A percentile compares a stretch with the other conserved stretches of the same genome.
Conservation (phyloP, 2,113 vertebrate species). For the Oceanites oceanicus region DNA sequence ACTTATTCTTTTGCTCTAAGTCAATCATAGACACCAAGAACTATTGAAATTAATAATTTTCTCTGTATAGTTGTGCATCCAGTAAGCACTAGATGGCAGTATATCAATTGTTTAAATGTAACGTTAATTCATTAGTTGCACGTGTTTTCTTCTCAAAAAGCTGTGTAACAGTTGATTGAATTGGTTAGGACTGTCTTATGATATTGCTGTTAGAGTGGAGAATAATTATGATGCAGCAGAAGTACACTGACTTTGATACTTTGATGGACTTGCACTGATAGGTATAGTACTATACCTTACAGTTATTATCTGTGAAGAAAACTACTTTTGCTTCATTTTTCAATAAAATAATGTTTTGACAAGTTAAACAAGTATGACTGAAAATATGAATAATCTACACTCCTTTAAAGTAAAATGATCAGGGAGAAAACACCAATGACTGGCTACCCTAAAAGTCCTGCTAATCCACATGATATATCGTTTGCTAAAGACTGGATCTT, state of each 20-base stretch:
- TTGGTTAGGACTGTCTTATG: neutral
- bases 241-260: neutral
- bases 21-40: neutral
- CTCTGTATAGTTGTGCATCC: neutral
- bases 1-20: neutral
- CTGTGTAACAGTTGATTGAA: neutral
- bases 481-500: neutral
- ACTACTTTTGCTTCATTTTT: neutral
- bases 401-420: neutral
- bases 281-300: neutral
- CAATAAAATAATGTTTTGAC: neutral
- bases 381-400: neutral
- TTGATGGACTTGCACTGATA: neutral
- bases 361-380: neutral
- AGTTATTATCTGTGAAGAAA: neutral
- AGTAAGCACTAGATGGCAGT: slow-evolving; percentile 43
- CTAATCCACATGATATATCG: neutral
- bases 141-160: neutral
- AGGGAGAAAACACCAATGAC: neutral
- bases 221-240: neutral
- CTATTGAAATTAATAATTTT: neutral
- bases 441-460: neutral
- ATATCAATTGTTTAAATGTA: neutral
- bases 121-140: neutral
- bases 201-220: neutral